These are phyloP conservation scores for Halcyon badia DNA, from an alignment of 2,797 vertebrate genomes.

Conservation along the genomic window DNA sequence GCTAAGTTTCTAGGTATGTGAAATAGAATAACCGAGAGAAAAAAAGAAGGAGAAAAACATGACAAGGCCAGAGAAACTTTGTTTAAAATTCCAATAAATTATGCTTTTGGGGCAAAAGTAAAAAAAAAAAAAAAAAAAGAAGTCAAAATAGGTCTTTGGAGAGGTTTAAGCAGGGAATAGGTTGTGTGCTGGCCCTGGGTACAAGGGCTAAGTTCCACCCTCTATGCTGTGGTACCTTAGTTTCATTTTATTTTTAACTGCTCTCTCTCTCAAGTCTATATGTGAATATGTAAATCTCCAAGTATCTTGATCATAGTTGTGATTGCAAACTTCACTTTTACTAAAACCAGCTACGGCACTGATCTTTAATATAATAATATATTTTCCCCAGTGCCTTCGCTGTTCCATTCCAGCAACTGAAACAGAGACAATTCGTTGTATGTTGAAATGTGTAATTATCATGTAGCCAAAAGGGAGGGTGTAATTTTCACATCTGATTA, in stretches of 20 bases:
- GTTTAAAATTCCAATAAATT: neutral
- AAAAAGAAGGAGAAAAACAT: neutral
- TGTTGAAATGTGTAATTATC: constrained; percentile 93
- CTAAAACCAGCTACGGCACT: constrained; percentile 76
- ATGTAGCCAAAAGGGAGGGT: constrained; percentile 92
- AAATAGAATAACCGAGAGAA: neutral
- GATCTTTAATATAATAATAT: constrained; percentile 84
- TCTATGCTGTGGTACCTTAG: neutral
- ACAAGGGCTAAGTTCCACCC: neutral
- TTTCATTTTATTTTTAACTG: constrained; percentile 45
- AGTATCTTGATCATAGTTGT: constrained; percentile 75
- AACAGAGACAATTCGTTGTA: constrained; percentile 86
- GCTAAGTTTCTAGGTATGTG: neutral
- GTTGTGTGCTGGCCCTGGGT: neutral
- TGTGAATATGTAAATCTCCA: constrained; percentile 57
- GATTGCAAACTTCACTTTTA: constrained; percentile 73
- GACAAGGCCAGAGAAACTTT: neutral
- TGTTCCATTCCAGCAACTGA: constrained; percentile 84
- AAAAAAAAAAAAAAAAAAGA: too few relatives aligned
- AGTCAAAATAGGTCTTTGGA: neutral
- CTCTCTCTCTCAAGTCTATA: neutral
- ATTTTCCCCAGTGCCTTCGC: constrained; percentile 80
- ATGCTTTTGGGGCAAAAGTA: neutral
- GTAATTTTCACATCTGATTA: constrained; percentile 95
- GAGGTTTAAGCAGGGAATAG: neutral